Evolutionary conservation across 2,797 vertebrate genomes (phyloP).

Genomic region (Eulemur albifrons): DNA sequence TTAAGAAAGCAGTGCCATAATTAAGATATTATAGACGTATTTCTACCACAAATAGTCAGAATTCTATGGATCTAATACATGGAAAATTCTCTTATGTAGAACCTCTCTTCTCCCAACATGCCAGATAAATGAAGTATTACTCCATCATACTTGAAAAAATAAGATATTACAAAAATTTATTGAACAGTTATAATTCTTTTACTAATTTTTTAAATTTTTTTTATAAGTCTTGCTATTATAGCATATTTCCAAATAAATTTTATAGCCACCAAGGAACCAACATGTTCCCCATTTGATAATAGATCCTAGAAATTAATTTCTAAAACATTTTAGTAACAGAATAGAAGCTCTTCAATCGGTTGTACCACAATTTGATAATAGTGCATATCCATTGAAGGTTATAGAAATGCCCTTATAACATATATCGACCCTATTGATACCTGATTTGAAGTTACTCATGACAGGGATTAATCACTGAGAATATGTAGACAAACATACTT

Average conservation of each 20-base stretch:
- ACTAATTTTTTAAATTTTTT: no score
- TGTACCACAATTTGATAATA: neutral
- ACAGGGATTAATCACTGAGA: neutral
- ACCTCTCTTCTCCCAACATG: neutral
- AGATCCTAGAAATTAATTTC: neutral
- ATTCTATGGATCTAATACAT: neutral
- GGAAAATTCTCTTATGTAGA: neutral
- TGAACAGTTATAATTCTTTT: constrained; percentile 19
- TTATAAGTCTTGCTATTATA: neutral
- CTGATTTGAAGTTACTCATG: constrained; percentile 11
- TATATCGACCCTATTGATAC: neutral
- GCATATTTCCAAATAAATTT: neutral
- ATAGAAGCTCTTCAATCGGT: neutral
- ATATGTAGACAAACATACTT: neutral
- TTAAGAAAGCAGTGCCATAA: neutral
- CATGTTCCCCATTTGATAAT: neutral
- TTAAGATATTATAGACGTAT: neutral
- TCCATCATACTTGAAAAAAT: neutral
- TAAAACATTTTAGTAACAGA: constrained; percentile 25
- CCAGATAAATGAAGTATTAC: neutral
- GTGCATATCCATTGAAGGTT: neutral
- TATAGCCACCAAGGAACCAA: neutral
- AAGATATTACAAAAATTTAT: neutral
- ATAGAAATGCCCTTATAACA: neutral
- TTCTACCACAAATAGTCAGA: neutral